Evolutionary conservation across 2,113 vertebrate species (phyloP).

Genomic region (Catharus fuscescens): DNA sequence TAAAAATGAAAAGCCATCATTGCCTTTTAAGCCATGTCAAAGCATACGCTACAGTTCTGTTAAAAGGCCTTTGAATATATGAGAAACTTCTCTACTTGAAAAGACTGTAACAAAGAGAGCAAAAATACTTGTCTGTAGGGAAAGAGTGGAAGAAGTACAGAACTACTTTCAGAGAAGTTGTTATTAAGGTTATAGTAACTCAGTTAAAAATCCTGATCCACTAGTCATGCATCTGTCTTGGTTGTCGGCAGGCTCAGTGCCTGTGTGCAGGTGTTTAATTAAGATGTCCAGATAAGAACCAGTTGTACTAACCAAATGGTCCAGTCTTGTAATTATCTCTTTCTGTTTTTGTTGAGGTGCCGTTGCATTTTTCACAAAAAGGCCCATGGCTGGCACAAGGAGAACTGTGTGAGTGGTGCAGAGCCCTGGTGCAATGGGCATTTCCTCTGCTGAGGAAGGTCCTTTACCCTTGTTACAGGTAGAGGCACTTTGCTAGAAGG

Average conservation of each 20-base stretch:
- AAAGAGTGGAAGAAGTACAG: neutral
- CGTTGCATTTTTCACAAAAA: neutral
- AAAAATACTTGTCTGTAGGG: neutral
- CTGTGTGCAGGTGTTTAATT: neutral
- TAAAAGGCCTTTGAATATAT: neutral
- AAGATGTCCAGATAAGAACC: neutral
- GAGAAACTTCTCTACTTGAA: neutral
- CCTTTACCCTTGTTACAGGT: neutral
- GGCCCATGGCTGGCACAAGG: rapidly evolving
- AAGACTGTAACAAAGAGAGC: neutral
- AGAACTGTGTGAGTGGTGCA: too few species aligned
- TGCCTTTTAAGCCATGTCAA: neutral
- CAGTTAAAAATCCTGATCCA: neutral
- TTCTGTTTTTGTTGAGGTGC: neutral
- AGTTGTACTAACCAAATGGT: neutral
- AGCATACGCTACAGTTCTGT: neutral
- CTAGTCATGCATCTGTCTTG: rapidly evolving
- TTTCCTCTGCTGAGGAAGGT: neutral
- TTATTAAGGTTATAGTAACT: neutral
- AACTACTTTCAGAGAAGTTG: neutral
- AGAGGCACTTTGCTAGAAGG: neutral
- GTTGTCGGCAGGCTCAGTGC: neutral
- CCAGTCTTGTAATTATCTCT: neutral
- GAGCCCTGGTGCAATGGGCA: neutral
- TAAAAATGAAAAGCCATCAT: neutral